Evolutionary conservation across 53 echinoderm and acorn worm species (phyloP), one percentile per base, ranked within the genome.

Genomic region (Henricia sp.): DNA sequence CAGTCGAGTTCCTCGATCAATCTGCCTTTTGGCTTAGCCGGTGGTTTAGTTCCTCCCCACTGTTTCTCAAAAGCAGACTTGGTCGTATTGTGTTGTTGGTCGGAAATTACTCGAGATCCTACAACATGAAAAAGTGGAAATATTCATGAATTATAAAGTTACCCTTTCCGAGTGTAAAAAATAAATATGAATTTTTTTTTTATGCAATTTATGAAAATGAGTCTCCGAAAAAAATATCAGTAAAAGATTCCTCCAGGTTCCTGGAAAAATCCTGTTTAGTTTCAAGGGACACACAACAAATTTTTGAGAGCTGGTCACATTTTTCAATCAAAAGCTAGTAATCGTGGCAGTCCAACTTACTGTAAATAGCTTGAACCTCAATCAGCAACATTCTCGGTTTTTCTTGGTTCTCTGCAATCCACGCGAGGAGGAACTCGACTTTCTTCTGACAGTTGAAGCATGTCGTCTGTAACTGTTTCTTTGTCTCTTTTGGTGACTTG

Each of bases 391-490:
- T 30, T 37, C 70, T 51, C 20, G 80, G 82, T 4, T 34, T 36
- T 0, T 86, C 70, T 28, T 80, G 50, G 55, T 91, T 44, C n/a
- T 89, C 86, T 19, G 50, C 60, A 3, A 58, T 24, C 96, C 96
- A 96, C 5, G 96, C 86, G 2, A 93, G 91, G 42, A 76, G 72
- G 69, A 96, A 96, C 24, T 76, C 82, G 20, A 93, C 30, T 54
- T 96, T 96, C 87, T 93, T 96, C 84, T 91, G 84, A 35, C 90
- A 89, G 3, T 87, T 80, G 52, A 96, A 93, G 50, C 88, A 69
- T 28, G 66, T 75, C 42, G 21, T 74, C 39, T 65, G 65, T 4
- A 83, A 44, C 82, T 51, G 29, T 29, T 37, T 21, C 34, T 54
- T 83, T 12, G n/a, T 62, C 3, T 82, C 56, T 40, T 65, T 77